Conservation (phyloP, 2,888 invertebrate species). For the Acleris literana region DNA sequence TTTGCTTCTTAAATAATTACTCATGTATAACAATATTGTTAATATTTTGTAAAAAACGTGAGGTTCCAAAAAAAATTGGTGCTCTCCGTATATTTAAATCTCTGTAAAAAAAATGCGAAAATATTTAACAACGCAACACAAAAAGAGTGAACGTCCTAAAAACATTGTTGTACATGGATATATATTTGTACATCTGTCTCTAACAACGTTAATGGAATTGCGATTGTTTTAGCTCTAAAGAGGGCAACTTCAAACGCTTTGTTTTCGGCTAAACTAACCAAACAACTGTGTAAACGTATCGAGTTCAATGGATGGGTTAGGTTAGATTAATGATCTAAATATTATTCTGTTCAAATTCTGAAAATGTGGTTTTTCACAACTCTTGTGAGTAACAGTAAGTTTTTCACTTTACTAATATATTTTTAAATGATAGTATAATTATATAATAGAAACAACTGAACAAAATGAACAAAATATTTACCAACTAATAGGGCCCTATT, state of each 20-base stretch:
- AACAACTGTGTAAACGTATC: slow-evolving; percentile 54
- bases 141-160: slow-evolving; percentile 30
- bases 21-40: too few species aligned
- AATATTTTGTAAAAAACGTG: too few species aligned
- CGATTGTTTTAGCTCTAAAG: slow-evolving; percentile 51
- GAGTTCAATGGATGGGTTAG: slow-evolving; percentile 38
- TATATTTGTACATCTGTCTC: slow-evolving; percentile 60
- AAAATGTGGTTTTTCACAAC: too few species aligned
- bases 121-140: background rate
- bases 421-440: background rate
- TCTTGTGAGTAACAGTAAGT: too few species aligned
- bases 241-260: slow-evolving; percentile 61
- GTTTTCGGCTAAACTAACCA: slow-evolving; percentile 52
- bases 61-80: too few species aligned
- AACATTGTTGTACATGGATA: slow-evolving; percentile 39
- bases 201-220: slow-evolving; percentile 50
- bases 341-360: slow-evolving; percentile 16
- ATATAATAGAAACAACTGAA: background rate
- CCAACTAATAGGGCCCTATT: slow-evolving; percentile 26
- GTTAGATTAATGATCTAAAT: slow-evolving; percentile 26
- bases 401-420: background rate
- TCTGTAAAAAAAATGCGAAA: background rate
- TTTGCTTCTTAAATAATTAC: too few species aligned
- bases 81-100: too few species aligned
- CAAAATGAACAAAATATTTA: slow-evolving; percentile 21